A percentile compares a stretch with the other conserved stretches of the same genome.
Conservation (phyloP, 1,140 invertebrate genomes). For the Hylaeus volcanicus region DNA sequence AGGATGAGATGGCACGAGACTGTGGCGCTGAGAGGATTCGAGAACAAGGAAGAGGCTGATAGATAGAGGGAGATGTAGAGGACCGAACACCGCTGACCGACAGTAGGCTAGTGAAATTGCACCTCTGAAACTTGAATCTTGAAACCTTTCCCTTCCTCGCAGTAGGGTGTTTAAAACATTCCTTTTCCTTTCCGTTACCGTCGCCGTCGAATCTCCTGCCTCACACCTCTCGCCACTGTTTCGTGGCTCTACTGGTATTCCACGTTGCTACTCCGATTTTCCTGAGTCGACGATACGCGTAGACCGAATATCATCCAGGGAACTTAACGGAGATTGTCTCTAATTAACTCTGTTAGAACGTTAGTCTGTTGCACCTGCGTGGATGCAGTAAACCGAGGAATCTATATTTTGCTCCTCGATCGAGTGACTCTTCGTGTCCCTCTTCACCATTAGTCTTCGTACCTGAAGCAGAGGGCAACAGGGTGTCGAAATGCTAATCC, state of each 20-base stretch:
- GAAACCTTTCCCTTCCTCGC: slow-evolving; percentile 26
- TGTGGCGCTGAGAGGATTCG: slow-evolving; percentile 43
- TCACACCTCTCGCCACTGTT: neutral
- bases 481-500: too few relatives aligned
- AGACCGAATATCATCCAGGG: too few relatives aligned
- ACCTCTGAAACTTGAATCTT: slow-evolving; percentile 54
- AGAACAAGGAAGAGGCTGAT: slow-evolving; percentile 15
- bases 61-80: neutral
- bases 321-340: too few relatives aligned
- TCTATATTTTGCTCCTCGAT: too few relatives aligned
- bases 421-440: too few relatives aligned
- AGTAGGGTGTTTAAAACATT: slow-evolving; percentile 12
- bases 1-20: slow-evolving; percentile 54
- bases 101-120: slow-evolving; percentile 64
- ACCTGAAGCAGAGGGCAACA: too few relatives aligned
- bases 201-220: neutral
- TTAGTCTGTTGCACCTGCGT: too few relatives aligned
- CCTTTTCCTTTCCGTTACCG: neutral
- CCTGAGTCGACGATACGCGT: neutral
- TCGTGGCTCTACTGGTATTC: too few relatives aligned
- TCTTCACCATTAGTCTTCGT: too few relatives aligned
- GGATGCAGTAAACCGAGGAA: too few relatives aligned
- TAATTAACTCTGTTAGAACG: too few relatives aligned
- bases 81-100: slow-evolving; percentile 39
- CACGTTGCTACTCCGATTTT: too few relatives aligned